Percentiles rank a stretch among this genome's conserved stretches.
phyloP scores from a whole-genome alignment of 2,888 invertebrate genomes.

The Tiliacea citrago region DNA sequence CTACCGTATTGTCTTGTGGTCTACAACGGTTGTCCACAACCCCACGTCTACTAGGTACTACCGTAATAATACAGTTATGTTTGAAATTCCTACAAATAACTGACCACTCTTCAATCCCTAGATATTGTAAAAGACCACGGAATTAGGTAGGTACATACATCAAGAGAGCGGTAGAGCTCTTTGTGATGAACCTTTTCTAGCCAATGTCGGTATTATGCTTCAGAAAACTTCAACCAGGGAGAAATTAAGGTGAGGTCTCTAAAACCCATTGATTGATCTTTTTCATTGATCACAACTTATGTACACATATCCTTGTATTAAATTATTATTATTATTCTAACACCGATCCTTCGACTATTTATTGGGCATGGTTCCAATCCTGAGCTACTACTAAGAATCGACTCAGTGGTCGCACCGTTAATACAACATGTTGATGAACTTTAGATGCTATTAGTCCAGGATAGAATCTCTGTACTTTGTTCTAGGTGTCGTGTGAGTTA shows the following conservation, averaged over 20 bases:
- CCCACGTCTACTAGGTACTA: neutral
- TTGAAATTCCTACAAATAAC: neutral
- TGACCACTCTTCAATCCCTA: neutral
- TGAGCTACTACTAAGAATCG: conserved; percentile 13
- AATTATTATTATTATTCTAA: neutral
- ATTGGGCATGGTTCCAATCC: conserved; percentile 30
- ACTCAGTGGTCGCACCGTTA: neutral
- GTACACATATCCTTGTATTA: neutral
- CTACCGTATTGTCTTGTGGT: neutral
- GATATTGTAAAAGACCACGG: neutral
- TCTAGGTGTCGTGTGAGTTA: neutral
- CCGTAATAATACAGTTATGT: neutral
- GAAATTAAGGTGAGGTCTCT: neutral
- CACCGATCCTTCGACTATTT: neutral
- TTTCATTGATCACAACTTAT: neutral
- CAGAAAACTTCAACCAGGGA: neutral
- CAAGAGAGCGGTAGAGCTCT: too few relatives aligned
- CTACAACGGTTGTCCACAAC: neutral
- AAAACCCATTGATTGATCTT: neutral
- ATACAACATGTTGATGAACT: conserved; percentile 25
- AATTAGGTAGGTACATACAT: too few relatives aligned
- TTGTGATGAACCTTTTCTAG: too few relatives aligned
- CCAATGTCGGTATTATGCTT: neutral
- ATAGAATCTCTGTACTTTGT: conserved; percentile 8
- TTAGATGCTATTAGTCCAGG: conserved; percentile 8